phyloP scores from a whole-genome alignment of 1,140 invertebrate genomes.

The Penaeus japonicus region DNA sequence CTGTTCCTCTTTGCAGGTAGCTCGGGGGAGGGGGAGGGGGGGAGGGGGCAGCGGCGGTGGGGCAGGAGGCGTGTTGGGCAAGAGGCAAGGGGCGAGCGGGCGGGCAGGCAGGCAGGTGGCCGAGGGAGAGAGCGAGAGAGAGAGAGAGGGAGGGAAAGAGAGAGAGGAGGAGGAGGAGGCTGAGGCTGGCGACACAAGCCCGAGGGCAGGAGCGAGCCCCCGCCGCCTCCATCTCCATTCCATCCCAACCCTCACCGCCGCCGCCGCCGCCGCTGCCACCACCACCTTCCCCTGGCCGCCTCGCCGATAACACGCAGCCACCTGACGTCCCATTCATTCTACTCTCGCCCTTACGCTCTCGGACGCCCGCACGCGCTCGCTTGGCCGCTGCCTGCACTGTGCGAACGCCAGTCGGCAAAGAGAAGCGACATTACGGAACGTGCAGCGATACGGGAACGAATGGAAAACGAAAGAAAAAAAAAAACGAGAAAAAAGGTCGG shows the following conservation, averaged over 20 bases:
- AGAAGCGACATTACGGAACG: neutral
- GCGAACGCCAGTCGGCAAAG: too few relatives aligned
- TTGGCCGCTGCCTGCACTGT: too few relatives aligned
- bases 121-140: neutral
- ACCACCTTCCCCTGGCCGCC: neutral
- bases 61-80: neutral
- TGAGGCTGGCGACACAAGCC: neutral
- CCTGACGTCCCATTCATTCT: slow-evolving; percentile 34
- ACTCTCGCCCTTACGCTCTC: neutral
- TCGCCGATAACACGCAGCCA: slow-evolving; percentile 27
- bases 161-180: neutral
- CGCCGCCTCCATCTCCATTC: neutral
- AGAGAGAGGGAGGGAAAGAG: neutral
- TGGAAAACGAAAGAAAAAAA: neutral
- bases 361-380: neutral
- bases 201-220: neutral
- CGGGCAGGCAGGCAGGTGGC: neutral
- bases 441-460: neutral
- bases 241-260: neutral
- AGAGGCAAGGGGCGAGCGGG: neutral
- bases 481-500: neutral
- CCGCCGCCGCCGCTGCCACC: neutral
- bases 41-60: neutral
- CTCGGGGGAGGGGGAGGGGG: neutral
- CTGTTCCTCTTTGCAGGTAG: too few relatives aligned